A percentile compares a stretch with the other conserved stretches of the same genome.
These are phyloP conservation scores for Oxystoma pomonae DNA, from an alignment of 2,888 invertebrate genomes.

Conservation along the genomic window DNA sequence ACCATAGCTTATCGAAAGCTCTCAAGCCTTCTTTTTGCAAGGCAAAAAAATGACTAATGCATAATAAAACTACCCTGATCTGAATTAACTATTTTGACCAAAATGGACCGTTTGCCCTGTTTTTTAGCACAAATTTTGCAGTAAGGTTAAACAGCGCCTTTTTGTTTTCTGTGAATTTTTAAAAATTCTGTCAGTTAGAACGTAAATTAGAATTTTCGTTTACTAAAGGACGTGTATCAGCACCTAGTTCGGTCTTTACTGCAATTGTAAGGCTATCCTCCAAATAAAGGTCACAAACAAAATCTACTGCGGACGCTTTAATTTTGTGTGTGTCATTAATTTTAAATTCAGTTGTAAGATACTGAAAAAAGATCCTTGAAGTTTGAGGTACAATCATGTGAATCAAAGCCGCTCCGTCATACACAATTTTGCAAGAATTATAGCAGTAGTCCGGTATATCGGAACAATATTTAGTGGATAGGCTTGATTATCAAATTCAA, in stretches of 20 bases:
- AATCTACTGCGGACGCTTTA: neutral
- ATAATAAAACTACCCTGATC: neutral
- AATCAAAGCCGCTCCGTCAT: too few species aligned
- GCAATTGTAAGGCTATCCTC: neutral
- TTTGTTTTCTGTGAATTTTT: neutral
- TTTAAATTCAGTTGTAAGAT: too few species aligned
- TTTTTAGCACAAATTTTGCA: neutral
- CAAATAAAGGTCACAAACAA: neutral
- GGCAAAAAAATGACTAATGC: neutral
- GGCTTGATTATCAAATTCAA: too few species aligned
- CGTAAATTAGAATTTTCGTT: neutral
- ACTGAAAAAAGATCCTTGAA: too few species aligned
- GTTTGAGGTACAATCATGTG: too few species aligned
- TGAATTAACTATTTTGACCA: neutral
- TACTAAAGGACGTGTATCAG: conserved; percentile 4
- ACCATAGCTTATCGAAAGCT: neutral
- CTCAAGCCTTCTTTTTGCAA: neutral
- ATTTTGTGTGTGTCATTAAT: too few species aligned
- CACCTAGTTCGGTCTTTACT: neutral
- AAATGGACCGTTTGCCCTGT: neutral
- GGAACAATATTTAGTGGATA: too few species aligned
- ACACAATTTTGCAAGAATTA: too few species aligned
- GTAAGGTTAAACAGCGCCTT: neutral
- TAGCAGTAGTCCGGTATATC: too few species aligned
- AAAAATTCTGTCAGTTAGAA: neutral